Conservation (phyloP, 2,888 invertebrate species). For the Boloria euphrosyne region DNA sequence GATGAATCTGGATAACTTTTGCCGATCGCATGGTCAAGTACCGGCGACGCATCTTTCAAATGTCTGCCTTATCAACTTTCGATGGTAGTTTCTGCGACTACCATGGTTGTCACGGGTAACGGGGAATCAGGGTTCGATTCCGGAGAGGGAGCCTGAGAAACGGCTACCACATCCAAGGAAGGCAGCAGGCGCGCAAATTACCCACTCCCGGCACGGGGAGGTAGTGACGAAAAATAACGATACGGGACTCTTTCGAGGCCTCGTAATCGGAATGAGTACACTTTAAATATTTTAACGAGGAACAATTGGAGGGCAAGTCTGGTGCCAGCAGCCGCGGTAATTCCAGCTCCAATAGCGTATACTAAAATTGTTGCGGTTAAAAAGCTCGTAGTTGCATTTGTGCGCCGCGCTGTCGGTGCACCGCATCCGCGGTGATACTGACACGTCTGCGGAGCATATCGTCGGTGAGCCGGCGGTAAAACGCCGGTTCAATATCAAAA, state of each 20-base stretch:
- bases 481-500: conserved; percentile 52
- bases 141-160: no score
- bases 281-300: conserved; percentile 83
- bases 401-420: conserved; percentile 74
- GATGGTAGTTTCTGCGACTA: conserved; percentile 85
- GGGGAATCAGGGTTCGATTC: conserved; percentile 86
- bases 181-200: conserved; percentile 86
- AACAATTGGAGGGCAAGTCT: conserved; percentile 85
- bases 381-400: conserved; percentile 83
- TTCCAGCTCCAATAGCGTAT: conserved; percentile 87
- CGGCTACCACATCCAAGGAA: conserved; percentile 86
- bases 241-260: conserved; percentile 81
- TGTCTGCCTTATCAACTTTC: conserved; percentile 86
- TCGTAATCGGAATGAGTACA: conserved; percentile 82
- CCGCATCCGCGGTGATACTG: conserved; percentile 62
- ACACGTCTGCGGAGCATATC: conserved; percentile 55
- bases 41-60: conserved; percentile 84
- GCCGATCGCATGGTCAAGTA: conserved; percentile 63
- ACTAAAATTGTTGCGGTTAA: conserved; percentile 88
- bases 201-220: conserved; percentile 54
- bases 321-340: conserved; percentile 88
- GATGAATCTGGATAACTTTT: conserved; percentile 74
- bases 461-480: conserved; percentile 55
- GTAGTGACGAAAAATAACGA: conserved; percentile 87
- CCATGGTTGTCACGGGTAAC: conserved; percentile 87